These are phyloP conservation scores for Enteromius treurensis DNA, from an alignment of 2,797 vertebrate species.

Conservation along the genomic window DNA sequence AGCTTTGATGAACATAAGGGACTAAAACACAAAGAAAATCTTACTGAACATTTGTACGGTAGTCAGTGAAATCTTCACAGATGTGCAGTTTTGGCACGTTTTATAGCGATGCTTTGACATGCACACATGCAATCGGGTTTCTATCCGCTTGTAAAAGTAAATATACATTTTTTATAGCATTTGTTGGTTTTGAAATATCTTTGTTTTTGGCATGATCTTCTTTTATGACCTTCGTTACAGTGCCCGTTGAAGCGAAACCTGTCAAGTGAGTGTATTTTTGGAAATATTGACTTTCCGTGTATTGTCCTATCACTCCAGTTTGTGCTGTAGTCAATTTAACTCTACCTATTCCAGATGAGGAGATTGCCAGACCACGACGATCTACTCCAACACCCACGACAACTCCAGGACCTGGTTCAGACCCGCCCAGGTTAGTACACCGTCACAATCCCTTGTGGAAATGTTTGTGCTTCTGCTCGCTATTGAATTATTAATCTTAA, in stretches of 20 bases:
- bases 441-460: background rate
- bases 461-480: background rate
- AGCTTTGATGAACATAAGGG: background rate
- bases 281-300: background rate
- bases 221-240: constrained; percentile 78
- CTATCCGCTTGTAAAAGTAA: background rate
- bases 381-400: constrained; percentile 90
- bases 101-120: background rate
- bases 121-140: background rate
- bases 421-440: constrained; percentile 70
- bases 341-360: constrained; percentile 82
- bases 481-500: background rate
- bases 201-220: constrained; percentile 26
- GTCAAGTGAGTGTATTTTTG: constrained; percentile 88
- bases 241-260: constrained; percentile 93
- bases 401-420: constrained; percentile 71
- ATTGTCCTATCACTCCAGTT: background rate
- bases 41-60: background rate
- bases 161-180: background rate
- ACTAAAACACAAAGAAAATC: background rate
- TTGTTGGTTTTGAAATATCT: background rate
- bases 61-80: background rate
- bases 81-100: background rate
- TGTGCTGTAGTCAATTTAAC: background rate
- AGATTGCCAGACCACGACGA: constrained; percentile 91